These are phyloP conservation scores for Gymnorhina tibicen DNA, from an alignment of 2,113 vertebrate genomes.

Conservation along the genomic window DNA sequence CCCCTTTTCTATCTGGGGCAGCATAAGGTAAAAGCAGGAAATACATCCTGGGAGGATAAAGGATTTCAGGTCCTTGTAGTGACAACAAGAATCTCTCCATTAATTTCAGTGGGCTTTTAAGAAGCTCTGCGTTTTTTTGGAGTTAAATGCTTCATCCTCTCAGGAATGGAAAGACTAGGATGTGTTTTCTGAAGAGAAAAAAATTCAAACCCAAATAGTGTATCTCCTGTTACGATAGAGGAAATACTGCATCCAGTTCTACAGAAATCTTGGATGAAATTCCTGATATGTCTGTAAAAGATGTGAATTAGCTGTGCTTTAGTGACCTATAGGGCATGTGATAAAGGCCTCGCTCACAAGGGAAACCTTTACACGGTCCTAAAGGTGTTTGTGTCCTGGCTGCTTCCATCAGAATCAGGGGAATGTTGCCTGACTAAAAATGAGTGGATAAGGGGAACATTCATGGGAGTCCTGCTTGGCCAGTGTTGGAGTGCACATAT, in stretches of 20 bases:
- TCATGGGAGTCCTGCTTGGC: neutral
- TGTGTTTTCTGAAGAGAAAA: neutral
- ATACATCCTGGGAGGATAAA: neutral
- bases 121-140: neutral
- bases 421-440: neutral
- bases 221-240: neutral
- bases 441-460: neutral
- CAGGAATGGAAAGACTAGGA: neutral
- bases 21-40: neutral
- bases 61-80: neutral
- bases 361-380: neutral
- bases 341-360: neutral
- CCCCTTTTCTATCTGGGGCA: neutral
- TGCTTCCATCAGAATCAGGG: neutral
- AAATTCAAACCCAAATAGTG: neutral
- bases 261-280: neutral
- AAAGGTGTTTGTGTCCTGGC: neutral
- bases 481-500: accelerated
- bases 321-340: accelerated
- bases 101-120: neutral
- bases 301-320: neutral
- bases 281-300: neutral
- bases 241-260: neutral
- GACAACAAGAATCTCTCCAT: neutral
- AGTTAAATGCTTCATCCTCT: neutral